A percentile compares a stretch with the other conserved stretches of the same genome.
Conservation (phyloP, 1,140 invertebrate genomes). For the Oncopodura yosiiana region DNA sequence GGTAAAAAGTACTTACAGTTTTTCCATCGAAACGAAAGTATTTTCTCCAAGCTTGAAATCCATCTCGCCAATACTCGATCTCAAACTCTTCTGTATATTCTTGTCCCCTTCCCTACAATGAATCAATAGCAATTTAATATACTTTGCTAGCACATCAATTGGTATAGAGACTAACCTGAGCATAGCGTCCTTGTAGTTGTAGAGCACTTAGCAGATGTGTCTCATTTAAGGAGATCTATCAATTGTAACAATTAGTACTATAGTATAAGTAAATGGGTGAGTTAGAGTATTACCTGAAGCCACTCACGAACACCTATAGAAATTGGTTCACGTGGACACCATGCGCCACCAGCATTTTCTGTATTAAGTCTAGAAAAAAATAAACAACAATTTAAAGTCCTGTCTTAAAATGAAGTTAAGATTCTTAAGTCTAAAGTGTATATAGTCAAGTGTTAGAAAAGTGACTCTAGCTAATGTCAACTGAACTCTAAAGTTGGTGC, state of each 20-base stretch:
- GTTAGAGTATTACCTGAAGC: constrained; percentile 37
- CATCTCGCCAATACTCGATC: constrained; percentile 61
- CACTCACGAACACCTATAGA: constrained; percentile 58
- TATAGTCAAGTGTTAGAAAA: neutral
- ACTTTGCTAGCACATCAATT: too few species aligned
- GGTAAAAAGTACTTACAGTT: constrained; percentile 53
- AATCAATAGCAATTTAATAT: too few species aligned
- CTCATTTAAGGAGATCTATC: constrained; percentile 56
- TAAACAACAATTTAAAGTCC: neutral
- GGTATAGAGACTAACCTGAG: too few species aligned
- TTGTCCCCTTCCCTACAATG: constrained; percentile 63
- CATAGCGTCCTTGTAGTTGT: constrained; percentile 68
- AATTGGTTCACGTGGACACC: constrained; percentile 67
- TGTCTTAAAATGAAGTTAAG: neutral
- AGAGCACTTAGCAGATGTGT: constrained; percentile 59
- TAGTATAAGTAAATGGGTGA: neutral
- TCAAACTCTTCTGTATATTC: constrained; percentile 66
- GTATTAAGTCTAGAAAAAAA: constrained; percentile 51
- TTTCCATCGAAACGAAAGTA: constrained; percentile 54
- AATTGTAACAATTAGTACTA: neutral
- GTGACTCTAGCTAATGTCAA: too few species aligned
- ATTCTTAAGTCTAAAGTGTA: neutral
- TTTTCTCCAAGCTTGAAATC: constrained; percentile 51
- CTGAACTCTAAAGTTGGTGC: too few species aligned
- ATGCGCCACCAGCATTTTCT: constrained; percentile 67